Conservation (phyloP, 64 coral and sea anemone species). For the Dendronephthya gigantea region DNA sequence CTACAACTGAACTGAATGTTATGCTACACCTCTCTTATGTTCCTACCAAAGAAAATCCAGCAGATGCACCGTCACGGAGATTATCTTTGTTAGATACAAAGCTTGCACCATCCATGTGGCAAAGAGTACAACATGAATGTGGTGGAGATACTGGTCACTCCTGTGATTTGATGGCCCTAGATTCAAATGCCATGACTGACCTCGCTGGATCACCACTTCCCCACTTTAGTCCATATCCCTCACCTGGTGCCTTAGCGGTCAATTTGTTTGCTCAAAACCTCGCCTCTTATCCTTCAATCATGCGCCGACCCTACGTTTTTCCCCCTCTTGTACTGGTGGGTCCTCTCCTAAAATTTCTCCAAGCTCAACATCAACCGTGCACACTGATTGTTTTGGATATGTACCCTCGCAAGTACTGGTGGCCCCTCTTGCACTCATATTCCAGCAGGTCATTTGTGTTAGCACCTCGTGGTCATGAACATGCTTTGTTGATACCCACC, state of each 20-base stretch:
- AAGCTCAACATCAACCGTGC: too few species aligned
- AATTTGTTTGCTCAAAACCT: background rate
- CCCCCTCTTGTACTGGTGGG: background rate
- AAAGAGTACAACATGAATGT: background rate
- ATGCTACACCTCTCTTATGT: background rate
- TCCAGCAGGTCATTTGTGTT: too few species aligned
- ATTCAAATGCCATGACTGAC: background rate
- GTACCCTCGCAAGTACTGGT: too few species aligned
- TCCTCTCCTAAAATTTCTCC: too few species aligned
- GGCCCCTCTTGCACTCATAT: too few species aligned
- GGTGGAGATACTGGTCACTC: background rate
- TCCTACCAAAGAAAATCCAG: background rate
- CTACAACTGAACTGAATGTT: background rate
- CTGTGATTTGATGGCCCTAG: too few species aligned
- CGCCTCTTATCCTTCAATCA: background rate
- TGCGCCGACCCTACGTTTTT: too few species aligned
- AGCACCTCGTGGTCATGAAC: too few species aligned
- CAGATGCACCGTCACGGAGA: background rate
- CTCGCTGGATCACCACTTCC: background rate
- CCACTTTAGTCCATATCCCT: background rate
- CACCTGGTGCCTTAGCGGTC: background rate
- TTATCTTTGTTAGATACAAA: background rate
- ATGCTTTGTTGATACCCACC: too few species aligned
- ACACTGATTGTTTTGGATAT: too few species aligned
- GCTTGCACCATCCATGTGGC: background rate